phyloP scores from a whole-genome alignment of 2,113 vertebrate species.

The Pipra filicauda region DNA sequence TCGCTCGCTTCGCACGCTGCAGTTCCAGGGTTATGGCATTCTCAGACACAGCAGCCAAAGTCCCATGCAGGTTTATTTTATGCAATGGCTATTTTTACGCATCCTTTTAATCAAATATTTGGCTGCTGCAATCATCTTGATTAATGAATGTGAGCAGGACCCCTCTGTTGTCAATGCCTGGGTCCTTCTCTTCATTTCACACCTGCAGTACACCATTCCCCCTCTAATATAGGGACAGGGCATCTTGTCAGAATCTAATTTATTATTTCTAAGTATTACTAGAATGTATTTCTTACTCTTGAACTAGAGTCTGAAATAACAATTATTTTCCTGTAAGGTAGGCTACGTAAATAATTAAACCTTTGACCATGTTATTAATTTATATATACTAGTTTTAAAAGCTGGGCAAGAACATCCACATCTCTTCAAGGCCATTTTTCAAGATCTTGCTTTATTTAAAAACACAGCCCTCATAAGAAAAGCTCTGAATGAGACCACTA shows the following conservation, averaged over 20 bases:
- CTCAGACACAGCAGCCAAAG: neutral
- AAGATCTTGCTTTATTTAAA: neutral
- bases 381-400: constrained; percentile 34
- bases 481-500: neutral
- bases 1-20: rapidly evolving
- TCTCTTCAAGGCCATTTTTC: constrained; percentile 14
- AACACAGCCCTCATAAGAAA: constrained; percentile 2
- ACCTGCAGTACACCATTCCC: neutral
- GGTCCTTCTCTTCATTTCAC: neutral
- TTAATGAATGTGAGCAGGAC: constrained; percentile 42
- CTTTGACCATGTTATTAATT: neutral
- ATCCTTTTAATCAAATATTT: constrained; percentile 57
- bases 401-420: neutral
- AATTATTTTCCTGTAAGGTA: constrained; percentile 53
- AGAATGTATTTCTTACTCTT: constrained; percentile 44
- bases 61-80: neutral
- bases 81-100: constrained; percentile 18
- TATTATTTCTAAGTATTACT: constrained; percentile 20
- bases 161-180: neutral
- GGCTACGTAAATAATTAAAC: constrained; percentile 46
- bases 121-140: constrained; percentile 20
- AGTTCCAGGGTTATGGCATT: neutral
- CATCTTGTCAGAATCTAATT: constrained; percentile 32
- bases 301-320: constrained; percentile 1
- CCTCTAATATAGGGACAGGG: constrained; percentile 12